These are phyloP conservation scores for Spilogale gracilis DNA, from an alignment of 2,113 vertebrate species.

Conservation along the genomic window DNA sequence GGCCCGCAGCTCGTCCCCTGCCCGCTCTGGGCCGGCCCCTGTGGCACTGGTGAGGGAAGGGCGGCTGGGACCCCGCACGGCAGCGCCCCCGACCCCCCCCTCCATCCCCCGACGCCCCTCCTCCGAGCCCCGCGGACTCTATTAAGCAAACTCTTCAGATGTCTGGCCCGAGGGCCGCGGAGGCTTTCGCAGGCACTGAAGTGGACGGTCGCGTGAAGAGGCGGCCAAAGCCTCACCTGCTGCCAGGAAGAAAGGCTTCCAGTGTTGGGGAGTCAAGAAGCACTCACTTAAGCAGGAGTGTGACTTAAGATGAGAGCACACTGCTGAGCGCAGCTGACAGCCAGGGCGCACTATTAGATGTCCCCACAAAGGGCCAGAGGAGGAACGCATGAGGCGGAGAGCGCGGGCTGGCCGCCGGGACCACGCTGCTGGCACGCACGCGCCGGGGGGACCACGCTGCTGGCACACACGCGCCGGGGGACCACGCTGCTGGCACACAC, in stretches of 20 bases:
- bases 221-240: constrained; percentile 75
- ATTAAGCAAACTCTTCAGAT: constrained; percentile 52
- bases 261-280: constrained; percentile 37
- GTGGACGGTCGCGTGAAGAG: background rate
- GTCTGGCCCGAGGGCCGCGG: background rate
- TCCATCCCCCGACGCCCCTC: background rate
- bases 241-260: constrained; percentile 69
- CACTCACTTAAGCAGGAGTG: constrained; percentile 14
- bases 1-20: background rate
- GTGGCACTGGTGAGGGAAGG: background rate
- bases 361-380: background rate
- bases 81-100: background rate
- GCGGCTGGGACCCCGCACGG: background rate
- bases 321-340: background rate
- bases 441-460: no score
- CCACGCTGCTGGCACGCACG: accelerated
- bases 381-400: background rate
- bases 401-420: background rate
- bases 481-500: accelerated
- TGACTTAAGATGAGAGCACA: background rate
- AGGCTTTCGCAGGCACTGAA: constrained; percentile 69
- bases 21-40: background rate
- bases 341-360: background rate
- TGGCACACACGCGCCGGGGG: no score
- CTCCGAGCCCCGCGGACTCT: background rate